A percentile compares a stretch with the other conserved stretches of the same genome.
phyloP scores from a whole-genome alignment of 2,888 invertebrate species.

The Neoaliturus tenellus region DNA sequence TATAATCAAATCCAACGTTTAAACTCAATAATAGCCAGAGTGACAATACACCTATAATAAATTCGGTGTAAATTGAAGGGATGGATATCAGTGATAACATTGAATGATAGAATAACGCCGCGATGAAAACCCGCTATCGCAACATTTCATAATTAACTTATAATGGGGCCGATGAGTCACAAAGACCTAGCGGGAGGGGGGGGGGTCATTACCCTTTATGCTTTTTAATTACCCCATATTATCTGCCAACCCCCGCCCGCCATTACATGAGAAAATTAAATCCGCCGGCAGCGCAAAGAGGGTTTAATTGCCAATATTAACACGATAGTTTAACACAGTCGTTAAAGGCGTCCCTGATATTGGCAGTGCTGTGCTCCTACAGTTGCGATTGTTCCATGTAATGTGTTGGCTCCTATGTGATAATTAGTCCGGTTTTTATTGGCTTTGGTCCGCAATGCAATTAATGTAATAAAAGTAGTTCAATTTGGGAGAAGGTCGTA shows the following conservation, averaged over 20 bases:
- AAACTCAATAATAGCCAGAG: too few relatives aligned
- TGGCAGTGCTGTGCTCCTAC: too few relatives aligned
- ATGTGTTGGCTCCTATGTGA: too few relatives aligned
- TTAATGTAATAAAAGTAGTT: too few relatives aligned
- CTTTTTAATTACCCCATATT: slow-evolving; percentile 45
- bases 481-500: too few relatives aligned
- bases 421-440: too few relatives aligned
- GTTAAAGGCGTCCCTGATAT: not conserved
- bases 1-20: too few relatives aligned
- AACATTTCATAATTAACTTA: slow-evolving; percentile 33
- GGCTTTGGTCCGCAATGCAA: too few relatives aligned
- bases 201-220: slow-evolving; percentile 41
- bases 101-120: not conserved
- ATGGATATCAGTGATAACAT: not conserved
- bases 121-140: not conserved
- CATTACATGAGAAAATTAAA: slow-evolving; percentile 41
- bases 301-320: not conserved
- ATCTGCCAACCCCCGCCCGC: not conserved
- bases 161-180: slow-evolving; percentile 37
- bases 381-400: too few relatives aligned
- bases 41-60: not conserved
- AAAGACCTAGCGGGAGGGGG: slow-evolving; percentile 5
- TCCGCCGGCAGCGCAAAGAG: not conserved
- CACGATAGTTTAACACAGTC: not conserved
- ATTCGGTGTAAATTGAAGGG: slow-evolving; percentile 14